A percentile compares a stretch with the other conserved stretches of the same genome.
These are phyloP conservation scores for Timema podura DNA, from an alignment of 2,888 invertebrate species.

Conservation along the genomic window DNA sequence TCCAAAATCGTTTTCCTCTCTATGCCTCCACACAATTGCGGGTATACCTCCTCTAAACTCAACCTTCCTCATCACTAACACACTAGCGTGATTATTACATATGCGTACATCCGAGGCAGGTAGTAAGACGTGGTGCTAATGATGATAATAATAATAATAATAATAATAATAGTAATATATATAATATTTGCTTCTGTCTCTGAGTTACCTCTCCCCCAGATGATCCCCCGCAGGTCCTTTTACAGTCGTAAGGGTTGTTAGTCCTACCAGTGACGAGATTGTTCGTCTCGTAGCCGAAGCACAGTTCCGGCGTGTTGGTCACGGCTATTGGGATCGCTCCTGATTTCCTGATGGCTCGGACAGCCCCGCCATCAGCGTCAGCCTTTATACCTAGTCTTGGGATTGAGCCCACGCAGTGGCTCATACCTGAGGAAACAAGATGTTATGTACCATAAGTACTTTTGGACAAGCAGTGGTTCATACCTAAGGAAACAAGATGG, in stretches of 20 bases:
- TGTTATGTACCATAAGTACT: neutral
- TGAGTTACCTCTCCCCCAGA: conserved; percentile 55
- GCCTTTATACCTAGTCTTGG: conserved; percentile 43
- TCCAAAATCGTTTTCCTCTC: too few relatives aligned
- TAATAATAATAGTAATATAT: neutral
- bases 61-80: too few relatives aligned
- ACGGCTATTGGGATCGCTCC: conserved; percentile 60
- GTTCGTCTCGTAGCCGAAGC: conserved; percentile 56
- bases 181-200: too few relatives aligned
- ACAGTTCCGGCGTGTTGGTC: conserved; percentile 62
- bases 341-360: conserved; percentile 48
- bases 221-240: conserved; percentile 58
- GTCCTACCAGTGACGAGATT: conserved; percentile 59
- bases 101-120: too few relatives aligned
- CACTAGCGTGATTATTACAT: too few relatives aligned
- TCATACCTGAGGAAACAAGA: conserved; percentile 40
- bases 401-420: conserved; percentile 41
- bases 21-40: too few relatives aligned
- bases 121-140: too few relatives aligned
- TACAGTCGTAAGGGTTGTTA: conserved; percentile 59
- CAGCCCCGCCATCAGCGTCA: conserved; percentile 49
- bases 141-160: neutral
- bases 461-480: too few relatives aligned
- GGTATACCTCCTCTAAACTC: too few relatives aligned
- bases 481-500: too few relatives aligned